Conservation (phyloP, 2,888 invertebrate species). For the Eumerus sabulonum region DNA sequence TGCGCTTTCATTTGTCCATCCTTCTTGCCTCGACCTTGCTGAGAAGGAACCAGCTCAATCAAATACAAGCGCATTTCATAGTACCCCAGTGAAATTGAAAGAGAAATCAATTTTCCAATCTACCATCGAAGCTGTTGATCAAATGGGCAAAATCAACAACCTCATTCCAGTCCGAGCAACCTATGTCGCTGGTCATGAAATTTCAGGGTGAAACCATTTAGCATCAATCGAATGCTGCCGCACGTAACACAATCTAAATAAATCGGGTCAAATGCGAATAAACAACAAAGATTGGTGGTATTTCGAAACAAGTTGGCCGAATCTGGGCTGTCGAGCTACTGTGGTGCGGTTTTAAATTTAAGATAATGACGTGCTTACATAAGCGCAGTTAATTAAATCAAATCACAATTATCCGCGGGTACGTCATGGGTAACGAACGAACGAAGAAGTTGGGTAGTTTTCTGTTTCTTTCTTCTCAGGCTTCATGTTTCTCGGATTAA, state of each 20-base stretch:
- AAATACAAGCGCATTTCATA: too few species aligned
- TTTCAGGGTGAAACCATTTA: slow-evolving; percentile 65
- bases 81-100: too few species aligned
- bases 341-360: not conserved
- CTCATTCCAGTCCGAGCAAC: slow-evolving; percentile 31
- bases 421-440: not conserved
- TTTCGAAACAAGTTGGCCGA: slow-evolving; percentile 29
- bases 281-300: slow-evolving; percentile 3
- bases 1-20: too few species aligned
- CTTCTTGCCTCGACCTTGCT: too few species aligned
- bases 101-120: too few species aligned
- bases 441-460: too few species aligned
- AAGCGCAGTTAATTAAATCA: not conserved
- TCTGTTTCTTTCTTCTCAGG: too few species aligned
- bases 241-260: slow-evolving; percentile 43
- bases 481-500: slow-evolving; percentile 21
- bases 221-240: slow-evolving; percentile 28
- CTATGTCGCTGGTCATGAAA: slow-evolving; percentile 36
- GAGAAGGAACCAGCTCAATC: too few species aligned
- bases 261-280: slow-evolving; percentile 32
- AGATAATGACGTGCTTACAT: not conserved
- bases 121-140: too few species aligned
- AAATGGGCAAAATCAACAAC: too few species aligned
- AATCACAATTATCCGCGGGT: not conserved
- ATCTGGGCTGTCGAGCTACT: not conserved